Base-by-base conservation (phyloP, 2,888 invertebrate genomes). In the Lasius fuliginosus region DNA sequence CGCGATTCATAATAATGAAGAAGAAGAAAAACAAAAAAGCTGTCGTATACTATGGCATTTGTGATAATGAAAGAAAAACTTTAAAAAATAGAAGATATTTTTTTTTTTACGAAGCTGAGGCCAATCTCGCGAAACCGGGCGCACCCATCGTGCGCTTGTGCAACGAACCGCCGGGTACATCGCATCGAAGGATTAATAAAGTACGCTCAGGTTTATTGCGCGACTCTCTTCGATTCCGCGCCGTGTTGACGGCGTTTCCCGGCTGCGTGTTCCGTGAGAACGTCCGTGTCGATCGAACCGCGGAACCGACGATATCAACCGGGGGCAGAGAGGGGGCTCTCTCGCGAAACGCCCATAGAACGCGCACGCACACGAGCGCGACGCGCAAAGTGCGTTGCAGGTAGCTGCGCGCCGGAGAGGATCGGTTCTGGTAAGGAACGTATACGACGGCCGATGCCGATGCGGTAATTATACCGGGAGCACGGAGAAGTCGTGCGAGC, bases 371-470 rank as follows among this genome's bases (percentile, higher is more conserved):
- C 58, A 27, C 30, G 15, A 53, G n/a, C 68, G 69, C 23, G 40
- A 30, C 56, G 77, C 58, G 30, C 42, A 58, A 67, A 36, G n/a
- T 56, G 76, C 71, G 67, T 79, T 58, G 74, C 86, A 89, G 85
- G 87, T 87, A 87, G 89, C 85, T 5, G 36, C 62, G 68, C 40
- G 76, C 67, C 76, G 85, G 23, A 23, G 84, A 86, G 86, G 88
- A 89, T 91, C 88, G 87, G 81, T 85, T 86, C 83, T 60, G 89
- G 87, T 86, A 89, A 85, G 87, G 90, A 92, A 91, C 89, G 91
- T 91, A 92, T n/a, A 53, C 86, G 93, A 93, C 92, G 91, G 88
- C 88, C 89, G 91, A 92, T 92, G 88, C 89, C 91, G 88, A 92
- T 90, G 92, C 88, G 90, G 91, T 91, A 93, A 93, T 93, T 93